These are phyloP conservation scores for Torymus auratus DNA, from an alignment of 2,888 invertebrate genomes.

Conservation along the genomic window DNA sequence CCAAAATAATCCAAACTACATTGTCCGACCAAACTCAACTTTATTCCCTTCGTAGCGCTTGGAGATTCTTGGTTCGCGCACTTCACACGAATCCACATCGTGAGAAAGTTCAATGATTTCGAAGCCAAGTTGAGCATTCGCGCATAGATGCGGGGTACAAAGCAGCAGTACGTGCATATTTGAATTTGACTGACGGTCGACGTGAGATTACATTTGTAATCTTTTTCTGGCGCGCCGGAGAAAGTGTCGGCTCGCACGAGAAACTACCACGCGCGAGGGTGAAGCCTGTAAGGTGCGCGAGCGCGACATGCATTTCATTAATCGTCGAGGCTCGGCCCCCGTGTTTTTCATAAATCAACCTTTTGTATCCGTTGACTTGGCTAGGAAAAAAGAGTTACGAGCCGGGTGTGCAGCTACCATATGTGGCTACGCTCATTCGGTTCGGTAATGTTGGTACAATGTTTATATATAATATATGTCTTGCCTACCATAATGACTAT, in stretches of 20 bases:
- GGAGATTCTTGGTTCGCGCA: no score
- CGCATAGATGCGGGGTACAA: neutral
- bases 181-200: slow-evolving; percentile 20
- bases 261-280: slow-evolving; percentile 3
- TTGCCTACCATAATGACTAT: no score
- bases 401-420: neutral
- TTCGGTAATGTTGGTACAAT: no score
- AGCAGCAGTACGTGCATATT: neutral
- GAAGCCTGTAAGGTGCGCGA: slow-evolving; percentile 3
- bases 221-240: slow-evolving; percentile 26
- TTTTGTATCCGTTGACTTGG: slow-evolving; percentile 20
- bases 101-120: slow-evolving; percentile 35
- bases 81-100: neutral
- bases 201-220: slow-evolving; percentile 18
- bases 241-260: slow-evolving; percentile 38
- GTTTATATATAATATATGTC: no score
- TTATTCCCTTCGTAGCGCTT: neutral
- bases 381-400: neutral
- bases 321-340: slow-evolving; percentile 21
- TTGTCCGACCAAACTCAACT: neutral
- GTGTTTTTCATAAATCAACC: slow-evolving; percentile 49
- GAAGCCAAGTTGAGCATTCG: neutral
- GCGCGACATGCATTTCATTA: slow-evolving; percentile 26
- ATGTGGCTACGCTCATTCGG: neutral
- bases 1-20: no score